Conservation (phyloP, 2,888 invertebrate species). For the Bhutanitis thaidina region DNA sequence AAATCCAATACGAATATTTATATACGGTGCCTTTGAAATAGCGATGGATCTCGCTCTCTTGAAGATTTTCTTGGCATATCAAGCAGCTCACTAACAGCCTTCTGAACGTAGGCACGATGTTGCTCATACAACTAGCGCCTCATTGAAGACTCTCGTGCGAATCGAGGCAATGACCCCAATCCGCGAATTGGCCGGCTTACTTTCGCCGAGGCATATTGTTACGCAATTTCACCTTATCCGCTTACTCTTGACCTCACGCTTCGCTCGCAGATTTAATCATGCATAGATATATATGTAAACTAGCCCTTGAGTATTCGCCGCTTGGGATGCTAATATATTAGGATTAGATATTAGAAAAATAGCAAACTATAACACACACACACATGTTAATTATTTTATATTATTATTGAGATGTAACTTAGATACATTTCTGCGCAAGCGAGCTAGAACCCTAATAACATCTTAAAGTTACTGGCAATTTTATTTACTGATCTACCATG, state of each 20-base stretch:
- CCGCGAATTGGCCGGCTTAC: conserved; percentile 62
- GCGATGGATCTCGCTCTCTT: not conserved
- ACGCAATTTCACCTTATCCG: conserved; percentile 71
- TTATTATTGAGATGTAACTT: no score
- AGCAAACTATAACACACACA: no score
- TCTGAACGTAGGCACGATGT: not conserved
- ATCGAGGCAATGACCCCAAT: conserved; percentile 75
- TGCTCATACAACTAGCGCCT: conserved; percentile 18
- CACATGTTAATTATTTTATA: no score
- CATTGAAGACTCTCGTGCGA: conserved; percentile 41
- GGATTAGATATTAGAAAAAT: no score
- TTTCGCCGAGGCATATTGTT: conserved; percentile 58
- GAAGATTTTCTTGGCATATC: not conserved
- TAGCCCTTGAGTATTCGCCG: not conserved
- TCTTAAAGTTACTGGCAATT: no score
- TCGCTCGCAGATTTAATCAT: conserved; percentile 15
- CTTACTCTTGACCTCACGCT: conserved; percentile 72
- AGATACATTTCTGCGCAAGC: no score
- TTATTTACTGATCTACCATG: no score
- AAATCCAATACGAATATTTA: not conserved
- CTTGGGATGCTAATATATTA: not conserved
- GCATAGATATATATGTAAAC: conserved; percentile 5
- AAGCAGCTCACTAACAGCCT: not conserved
- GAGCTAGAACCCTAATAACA: no score
- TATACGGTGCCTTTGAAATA: not conserved